A percentile compares a stretch with the other conserved stretches of the same genome.
These are phyloP conservation scores for Pipistrellus kuhlii DNA, from an alignment of 2,797 vertebrate genomes.

Conservation along the genomic window DNA sequence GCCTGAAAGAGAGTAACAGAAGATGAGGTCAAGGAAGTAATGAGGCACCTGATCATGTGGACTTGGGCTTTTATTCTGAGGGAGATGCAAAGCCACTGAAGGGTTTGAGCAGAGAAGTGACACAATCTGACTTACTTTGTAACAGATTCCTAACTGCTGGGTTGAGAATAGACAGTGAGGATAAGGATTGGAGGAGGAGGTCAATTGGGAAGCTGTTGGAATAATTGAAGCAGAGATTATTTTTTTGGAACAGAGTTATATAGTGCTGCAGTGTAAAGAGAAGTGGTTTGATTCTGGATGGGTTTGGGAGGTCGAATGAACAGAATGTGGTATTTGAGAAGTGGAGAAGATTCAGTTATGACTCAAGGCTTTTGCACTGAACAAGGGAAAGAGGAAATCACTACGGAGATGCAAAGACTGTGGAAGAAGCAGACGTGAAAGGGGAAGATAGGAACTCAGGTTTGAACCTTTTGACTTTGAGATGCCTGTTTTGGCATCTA, in stretches of 20 bases:
- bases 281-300: conserved; percentile 1
- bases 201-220: background rate
- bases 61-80: background rate
- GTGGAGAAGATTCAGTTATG: background rate
- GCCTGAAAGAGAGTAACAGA: background rate
- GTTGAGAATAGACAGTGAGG: background rate
- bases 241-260: background rate
- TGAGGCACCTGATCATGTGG: background rate
- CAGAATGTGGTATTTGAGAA: background rate
- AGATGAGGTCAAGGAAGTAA: background rate
- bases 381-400: background rate
- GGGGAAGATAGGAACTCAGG: background rate
- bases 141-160: background rate
- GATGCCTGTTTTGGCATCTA: background rate
- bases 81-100: background rate
- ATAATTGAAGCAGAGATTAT: background rate
- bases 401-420: background rate
- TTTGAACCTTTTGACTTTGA: background rate
- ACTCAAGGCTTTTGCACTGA: background rate
- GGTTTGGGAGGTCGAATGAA: background rate
- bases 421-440: background rate
- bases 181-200: background rate
- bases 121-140: background rate
- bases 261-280: background rate
- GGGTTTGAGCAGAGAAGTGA: background rate